phyloP scores from a whole-genome alignment of 2,888 invertebrate species.

The Heliconius ethilla region DNA sequence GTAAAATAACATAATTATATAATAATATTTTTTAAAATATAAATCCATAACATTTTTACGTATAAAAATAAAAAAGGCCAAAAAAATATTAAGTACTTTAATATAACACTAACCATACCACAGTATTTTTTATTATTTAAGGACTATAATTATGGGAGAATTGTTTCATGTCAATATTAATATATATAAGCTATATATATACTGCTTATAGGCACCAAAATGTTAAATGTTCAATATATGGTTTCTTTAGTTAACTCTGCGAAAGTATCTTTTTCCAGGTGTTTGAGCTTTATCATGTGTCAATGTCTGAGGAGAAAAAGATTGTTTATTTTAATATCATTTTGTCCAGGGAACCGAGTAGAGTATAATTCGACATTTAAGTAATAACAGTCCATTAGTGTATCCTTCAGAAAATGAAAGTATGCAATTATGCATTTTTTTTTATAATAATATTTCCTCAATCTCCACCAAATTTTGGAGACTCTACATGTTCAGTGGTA shows the following conservation, averaged over 20 bases:
- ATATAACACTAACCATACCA: not conserved
- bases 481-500: too few relatives aligned
- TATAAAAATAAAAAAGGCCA: not conserved
- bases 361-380: not conserved
- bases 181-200: too few relatives aligned
- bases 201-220: too few relatives aligned
- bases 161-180: not conserved
- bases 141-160: not conserved
- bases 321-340: too few relatives aligned
- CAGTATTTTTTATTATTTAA: not conserved
- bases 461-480: too few relatives aligned
- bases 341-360: too few relatives aligned
- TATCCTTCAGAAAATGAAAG: too few relatives aligned
- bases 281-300: slow-evolving; percentile 77
- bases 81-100: slow-evolving; percentile 3
- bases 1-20: slow-evolving; percentile 3
- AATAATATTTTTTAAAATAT: not conserved
- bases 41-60: too few relatives aligned
- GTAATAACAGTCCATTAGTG: not conserved
- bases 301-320: slow-evolving; percentile 70
- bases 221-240: not conserved
- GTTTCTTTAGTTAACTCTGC: slow-evolving; percentile 57
- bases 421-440: not conserved
- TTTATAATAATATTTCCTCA: not conserved
- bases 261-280: slow-evolving; percentile 82